phyloP scores from a whole-genome alignment of 1,140 invertebrate genomes.

The Philopotamus ludificatus region DNA sequence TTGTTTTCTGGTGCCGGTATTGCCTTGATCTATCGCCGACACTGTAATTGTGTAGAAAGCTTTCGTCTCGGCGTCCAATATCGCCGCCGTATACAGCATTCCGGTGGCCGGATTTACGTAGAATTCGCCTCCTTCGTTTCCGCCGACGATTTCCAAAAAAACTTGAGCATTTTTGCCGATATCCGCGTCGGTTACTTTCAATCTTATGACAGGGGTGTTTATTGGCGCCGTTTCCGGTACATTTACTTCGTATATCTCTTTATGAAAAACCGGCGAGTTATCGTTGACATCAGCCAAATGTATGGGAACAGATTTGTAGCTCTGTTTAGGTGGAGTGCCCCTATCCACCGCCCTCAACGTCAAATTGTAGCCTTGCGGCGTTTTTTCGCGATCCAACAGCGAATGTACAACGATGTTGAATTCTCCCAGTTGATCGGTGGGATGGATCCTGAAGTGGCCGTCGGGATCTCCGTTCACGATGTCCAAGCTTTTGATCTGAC shows the following conservation, averaged over 20 bases:
- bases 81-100: constrained; percentile 77
- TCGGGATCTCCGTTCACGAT: constrained; percentile 80
- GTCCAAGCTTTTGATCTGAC: constrained; percentile 71
- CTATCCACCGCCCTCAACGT: constrained; percentile 75
- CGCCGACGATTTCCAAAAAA: constrained; percentile 78
- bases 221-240: constrained; percentile 80
- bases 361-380: constrained; percentile 74
- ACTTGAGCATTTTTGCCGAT: constrained; percentile 74
- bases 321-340: constrained; percentile 70
- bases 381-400: constrained; percentile 67
- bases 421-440: constrained; percentile 58
- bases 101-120: constrained; percentile 78
- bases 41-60: constrained; percentile 83
- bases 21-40: constrained; percentile 79
- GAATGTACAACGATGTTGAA: constrained; percentile 71
- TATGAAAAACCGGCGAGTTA: constrained; percentile 78
- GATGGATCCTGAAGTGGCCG: constrained; percentile 71
- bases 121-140: constrained; percentile 82
- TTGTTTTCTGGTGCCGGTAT: constrained; percentile 71
- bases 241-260: constrained; percentile 77
- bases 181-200: constrained; percentile 78
- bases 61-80: constrained; percentile 79
- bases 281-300: constrained; percentile 75
- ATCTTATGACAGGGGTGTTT: constrained; percentile 75
- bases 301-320: constrained; percentile 68